A percentile compares a stretch with the other conserved stretches of the same genome.
These are phyloP conservation scores for Idaea aversata DNA, from an alignment of 2,888 invertebrate species.

Conservation along the genomic window DNA sequence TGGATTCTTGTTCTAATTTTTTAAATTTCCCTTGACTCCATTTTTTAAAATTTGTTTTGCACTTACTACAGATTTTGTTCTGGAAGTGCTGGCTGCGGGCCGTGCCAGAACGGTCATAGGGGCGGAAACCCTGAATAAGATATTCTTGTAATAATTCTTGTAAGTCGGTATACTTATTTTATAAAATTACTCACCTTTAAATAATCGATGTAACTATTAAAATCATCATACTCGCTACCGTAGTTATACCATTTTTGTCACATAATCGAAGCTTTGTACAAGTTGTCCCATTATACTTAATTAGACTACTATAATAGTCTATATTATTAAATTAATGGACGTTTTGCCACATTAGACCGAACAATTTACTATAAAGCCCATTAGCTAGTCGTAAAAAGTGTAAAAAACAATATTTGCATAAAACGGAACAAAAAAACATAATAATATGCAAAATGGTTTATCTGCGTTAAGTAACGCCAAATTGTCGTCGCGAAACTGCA, in stretches of 20 bases:
- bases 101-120: too few species aligned
- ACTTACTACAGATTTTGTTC: too few species aligned
- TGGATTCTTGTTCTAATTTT: too few species aligned
- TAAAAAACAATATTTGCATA: constrained; percentile 24
- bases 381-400: constrained; percentile 7
- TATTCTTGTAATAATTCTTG: too few species aligned
- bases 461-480: constrained; percentile 31
- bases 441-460: constrained; percentile 33
- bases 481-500: constrained; percentile 41
- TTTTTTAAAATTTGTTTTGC: too few species aligned
- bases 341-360: constrained; percentile 8
- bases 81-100: too few species aligned
- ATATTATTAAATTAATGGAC: constrained; percentile 20
- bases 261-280: background rate
- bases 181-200: constrained; percentile 11
- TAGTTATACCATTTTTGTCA: background rate
- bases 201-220: constrained; percentile 1
- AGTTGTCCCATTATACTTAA: constrained; percentile 7
- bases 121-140: too few species aligned
- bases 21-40: too few species aligned
- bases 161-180: too few species aligned
- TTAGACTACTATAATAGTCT: constrained; percentile 12
- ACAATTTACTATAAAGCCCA: constrained; percentile 11
- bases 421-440: constrained; percentile 24
- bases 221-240: background rate